Conservation (phyloP, 1,140 invertebrate genomes). For the Parapsyche elsis region DNA sequence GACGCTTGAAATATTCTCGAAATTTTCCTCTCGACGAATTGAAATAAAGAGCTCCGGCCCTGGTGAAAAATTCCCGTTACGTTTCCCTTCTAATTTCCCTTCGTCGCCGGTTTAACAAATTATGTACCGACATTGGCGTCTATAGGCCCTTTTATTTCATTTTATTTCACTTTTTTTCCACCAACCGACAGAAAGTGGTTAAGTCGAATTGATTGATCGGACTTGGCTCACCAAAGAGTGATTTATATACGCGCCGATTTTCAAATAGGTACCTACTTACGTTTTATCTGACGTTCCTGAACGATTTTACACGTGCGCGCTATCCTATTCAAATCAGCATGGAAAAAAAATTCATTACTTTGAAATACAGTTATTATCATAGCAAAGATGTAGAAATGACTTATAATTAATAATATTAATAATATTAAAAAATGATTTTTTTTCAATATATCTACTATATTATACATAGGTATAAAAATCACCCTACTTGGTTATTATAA, state of each 20-base stretch:
- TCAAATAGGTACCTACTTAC: not conserved
- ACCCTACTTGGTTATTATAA: too few relatives aligned
- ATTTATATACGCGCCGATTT: not conserved
- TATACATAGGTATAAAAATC: too few relatives aligned
- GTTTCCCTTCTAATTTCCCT: not conserved
- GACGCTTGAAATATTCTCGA: not conserved
- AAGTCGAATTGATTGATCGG: not conserved
- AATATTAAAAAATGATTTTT: not conserved
- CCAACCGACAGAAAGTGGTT: not conserved
- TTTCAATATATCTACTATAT: too few relatives aligned
- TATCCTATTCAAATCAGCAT: not conserved
- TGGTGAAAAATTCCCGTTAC: not conserved
- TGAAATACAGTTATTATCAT: not conserved
- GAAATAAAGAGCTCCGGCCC: not conserved
- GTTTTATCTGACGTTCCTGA: not conserved
- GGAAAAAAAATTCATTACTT: not conserved
- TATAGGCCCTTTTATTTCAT: not conserved
- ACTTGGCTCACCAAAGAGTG: not conserved
- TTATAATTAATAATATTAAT: not conserved
- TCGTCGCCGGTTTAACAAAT: too few relatives aligned
- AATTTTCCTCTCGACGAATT: not conserved
- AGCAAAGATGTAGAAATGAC: not conserved
- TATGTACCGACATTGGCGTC: too few relatives aligned
- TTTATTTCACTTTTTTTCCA: not conserved
- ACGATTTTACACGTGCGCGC: not conserved